A percentile compares a stretch with the other conserved stretches of the same genome.
Evolutionary conservation across 2,113 vertebrate species (phyloP).

Genomic region (Noctilio leporinus): DNA sequence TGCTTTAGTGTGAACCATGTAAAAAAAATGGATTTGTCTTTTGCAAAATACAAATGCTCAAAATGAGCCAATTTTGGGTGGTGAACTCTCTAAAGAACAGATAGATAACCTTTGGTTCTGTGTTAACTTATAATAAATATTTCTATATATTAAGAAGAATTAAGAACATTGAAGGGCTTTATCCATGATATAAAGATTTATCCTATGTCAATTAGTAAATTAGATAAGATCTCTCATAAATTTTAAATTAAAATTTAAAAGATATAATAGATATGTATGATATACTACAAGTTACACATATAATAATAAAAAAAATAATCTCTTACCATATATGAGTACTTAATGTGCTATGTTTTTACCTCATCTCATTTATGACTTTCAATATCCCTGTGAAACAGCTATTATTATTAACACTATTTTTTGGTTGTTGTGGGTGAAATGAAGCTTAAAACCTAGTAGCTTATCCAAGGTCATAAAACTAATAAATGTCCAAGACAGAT

Average conservation of each 20-base stretch:
- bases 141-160: background rate
- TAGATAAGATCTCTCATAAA: background rate
- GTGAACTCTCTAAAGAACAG: background rate
- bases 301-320: background rate
- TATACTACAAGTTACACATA: background rate
- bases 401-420: background rate
- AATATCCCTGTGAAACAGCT: background rate
- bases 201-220: background rate
- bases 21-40: background rate
- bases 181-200: constrained; percentile 4
- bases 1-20: background rate
- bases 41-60: background rate
- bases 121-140: background rate
- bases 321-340: background rate
- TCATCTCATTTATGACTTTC: background rate
- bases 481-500: background rate
- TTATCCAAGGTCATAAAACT: background rate
- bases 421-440: background rate
- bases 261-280: background rate
- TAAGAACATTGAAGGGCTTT: background rate
- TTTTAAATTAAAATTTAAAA: background rate
- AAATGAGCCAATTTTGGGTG: background rate
- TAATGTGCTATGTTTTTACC: background rate
- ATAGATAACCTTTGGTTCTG: constrained; percentile 39
- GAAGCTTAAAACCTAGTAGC: background rate